phyloP scores from a whole-genome alignment of 1,140 invertebrate species.

The Euschistus heros region DNA sequence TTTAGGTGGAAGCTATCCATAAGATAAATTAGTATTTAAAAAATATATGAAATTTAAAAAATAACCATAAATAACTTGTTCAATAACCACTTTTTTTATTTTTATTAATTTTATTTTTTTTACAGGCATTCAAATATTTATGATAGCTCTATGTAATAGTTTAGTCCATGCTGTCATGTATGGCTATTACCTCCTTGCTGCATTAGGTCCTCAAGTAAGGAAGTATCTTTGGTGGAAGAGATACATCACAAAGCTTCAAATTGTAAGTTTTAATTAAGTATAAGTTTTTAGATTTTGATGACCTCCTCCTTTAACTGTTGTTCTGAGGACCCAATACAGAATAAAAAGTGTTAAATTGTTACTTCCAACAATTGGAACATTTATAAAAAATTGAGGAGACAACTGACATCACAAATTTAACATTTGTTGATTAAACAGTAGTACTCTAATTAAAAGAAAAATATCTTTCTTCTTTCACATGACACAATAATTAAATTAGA shows the following conservation, averaged over 20 bases:
- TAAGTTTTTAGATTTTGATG: not conserved
- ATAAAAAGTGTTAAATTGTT: not conserved
- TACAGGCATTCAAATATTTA: not conserved
- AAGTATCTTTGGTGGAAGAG: slow-evolving; percentile 74
- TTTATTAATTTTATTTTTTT: not conserved
- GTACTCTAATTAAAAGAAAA: not conserved
- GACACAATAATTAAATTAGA: too few relatives aligned
- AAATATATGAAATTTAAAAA: too few relatives aligned
- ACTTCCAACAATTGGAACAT: not conserved
- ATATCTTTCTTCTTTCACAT: too few relatives aligned
- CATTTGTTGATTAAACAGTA: not conserved
- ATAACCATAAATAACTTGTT: too few relatives aligned
- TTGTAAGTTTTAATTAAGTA: slow-evolving; percentile 40
- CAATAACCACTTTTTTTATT: too few relatives aligned
- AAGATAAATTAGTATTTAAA: too few relatives aligned
- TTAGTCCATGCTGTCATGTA: slow-evolving; percentile 66
- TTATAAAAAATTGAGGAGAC: not conserved
- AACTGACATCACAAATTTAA: not conserved
- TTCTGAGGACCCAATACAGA: not conserved
- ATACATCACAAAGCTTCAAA: slow-evolving; percentile 61
- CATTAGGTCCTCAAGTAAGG: slow-evolving; percentile 52
- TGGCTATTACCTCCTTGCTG: slow-evolving; percentile 57
- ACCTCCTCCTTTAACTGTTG: not conserved
- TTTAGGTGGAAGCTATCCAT: not conserved
- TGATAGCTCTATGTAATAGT: slow-evolving; percentile 33